Conservation (phyloP, 2,113 vertebrate species). For the Ochotona princeps region DNA sequence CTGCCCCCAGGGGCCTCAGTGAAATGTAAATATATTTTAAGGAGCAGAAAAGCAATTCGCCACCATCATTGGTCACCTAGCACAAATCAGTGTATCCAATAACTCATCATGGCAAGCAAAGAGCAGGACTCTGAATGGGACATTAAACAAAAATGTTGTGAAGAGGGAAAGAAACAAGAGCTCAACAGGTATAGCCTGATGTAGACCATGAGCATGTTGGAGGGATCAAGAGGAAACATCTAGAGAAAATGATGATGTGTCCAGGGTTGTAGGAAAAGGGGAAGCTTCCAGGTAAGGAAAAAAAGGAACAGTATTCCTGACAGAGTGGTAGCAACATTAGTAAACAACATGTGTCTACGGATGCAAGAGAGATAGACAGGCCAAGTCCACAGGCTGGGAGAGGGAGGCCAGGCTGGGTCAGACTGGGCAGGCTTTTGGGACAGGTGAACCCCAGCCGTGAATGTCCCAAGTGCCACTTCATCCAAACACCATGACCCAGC, state of each 20-base stretch:
- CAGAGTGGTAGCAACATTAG: neutral
- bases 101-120: neutral
- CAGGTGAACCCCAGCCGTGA: neutral
- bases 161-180: neutral
- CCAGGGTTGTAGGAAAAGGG: neutral
- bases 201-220: accelerated
- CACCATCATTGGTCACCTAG: neutral
- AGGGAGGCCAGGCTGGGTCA: neutral
- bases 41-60: neutral
- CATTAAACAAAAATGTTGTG: neutral
- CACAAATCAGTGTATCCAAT: neutral
- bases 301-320: neutral
- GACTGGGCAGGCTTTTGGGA: neutral
- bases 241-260: neutral
- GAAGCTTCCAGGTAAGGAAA: neutral
- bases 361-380: neutral
- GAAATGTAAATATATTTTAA: neutral
- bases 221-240: neutral
- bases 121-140: neutral
- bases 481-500: neutral
- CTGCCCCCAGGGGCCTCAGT: neutral
- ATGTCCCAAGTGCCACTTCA: neutral
- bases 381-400: too few species aligned
- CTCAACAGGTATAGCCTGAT: neutral
- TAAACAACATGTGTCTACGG: neutral